Evolutionary conservation across 2,888 invertebrate species (phyloP), one percentile per base, ranked within the genome.

Genomic region (Pseudanteris insignis): DNA sequence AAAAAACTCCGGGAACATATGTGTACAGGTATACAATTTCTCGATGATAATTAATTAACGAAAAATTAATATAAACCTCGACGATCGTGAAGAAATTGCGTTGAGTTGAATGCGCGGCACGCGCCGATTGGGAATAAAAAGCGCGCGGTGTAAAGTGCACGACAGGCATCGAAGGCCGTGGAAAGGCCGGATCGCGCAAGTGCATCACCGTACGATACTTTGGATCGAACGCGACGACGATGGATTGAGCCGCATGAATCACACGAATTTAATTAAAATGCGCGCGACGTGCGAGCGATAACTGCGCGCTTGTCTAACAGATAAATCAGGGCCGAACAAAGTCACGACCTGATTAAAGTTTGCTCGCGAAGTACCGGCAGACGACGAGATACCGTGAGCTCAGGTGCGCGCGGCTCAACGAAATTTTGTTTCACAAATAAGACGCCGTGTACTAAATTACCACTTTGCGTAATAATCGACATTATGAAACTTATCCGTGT

Each of bases 251-350:
- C 37, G 44, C 55, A 41, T 62, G 61, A 55, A 55, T 62, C 55
- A 55, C 61, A 50, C 25, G 51, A 47, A 33, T 62, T 55, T 62
- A 55, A 62, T 62, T 62, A 62, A 51, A 50, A 55, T 62, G 55
- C 51, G 41, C 25, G 36, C 32, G 13, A 11, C 50, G 61, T 55
- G 30, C 44, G n/a, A n/a, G n/a, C n/a, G 50, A 55, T 55, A 55
- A 55, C 50, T 46, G 12, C 46, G 37, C 46, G 54, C 61, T 44
- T 26, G 61, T 55, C 46, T 44, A 40, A 47, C 11, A 62, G 61
- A 55, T 62, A 62, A 62, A 62, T 62, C 51, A 62, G 61, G 41
- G 30, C 55, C 18, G 55, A 50, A 47, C 48, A 33, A 34, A 50
- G 40, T 51, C 55, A 37, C 51, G 55, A 55, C 41, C 55, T 62